These are phyloP conservation scores for Syngnathus floridae DNA, from an alignment of 2,113 vertebrate species.

Conservation along the genomic window DNA sequence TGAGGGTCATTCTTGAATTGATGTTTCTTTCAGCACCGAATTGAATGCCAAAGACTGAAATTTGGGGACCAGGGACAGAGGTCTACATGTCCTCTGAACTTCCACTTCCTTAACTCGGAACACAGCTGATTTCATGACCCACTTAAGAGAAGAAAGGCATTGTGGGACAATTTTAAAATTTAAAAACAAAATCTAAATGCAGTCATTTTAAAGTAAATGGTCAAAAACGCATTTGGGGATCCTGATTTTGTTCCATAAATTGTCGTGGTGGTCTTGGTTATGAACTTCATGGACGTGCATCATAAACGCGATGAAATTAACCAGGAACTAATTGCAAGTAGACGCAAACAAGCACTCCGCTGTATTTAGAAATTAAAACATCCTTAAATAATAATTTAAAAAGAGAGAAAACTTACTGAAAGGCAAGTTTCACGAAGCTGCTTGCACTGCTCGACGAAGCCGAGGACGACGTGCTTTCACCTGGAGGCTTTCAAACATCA, in stretches of 20 bases:
- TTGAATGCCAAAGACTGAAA: too few species aligned
- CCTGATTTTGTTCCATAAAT: neutral
- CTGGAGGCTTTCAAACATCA: neutral
- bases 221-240: neutral
- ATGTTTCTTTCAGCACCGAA: too few species aligned
- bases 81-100: too few species aligned
- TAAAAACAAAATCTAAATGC: neutral
- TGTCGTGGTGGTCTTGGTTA: neutral
- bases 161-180: neutral
- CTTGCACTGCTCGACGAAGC: neutral
- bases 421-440: neutral
- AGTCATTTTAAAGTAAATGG: neutral
- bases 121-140: too few species aligned
- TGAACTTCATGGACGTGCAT: neutral
- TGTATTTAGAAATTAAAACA: neutral
- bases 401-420: neutral
- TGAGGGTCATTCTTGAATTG: neutral
- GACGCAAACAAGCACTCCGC: neutral
- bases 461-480: neutral
- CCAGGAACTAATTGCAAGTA: neutral
- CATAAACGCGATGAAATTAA: neutral
- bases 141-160: neutral
- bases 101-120: too few species aligned
- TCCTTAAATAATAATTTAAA: neutral
- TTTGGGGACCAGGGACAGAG: too few species aligned